Evolutionary conservation across 2,797 vertebrate genomes (phyloP).

Genomic region (Macroramphosus scolopax): DNA sequence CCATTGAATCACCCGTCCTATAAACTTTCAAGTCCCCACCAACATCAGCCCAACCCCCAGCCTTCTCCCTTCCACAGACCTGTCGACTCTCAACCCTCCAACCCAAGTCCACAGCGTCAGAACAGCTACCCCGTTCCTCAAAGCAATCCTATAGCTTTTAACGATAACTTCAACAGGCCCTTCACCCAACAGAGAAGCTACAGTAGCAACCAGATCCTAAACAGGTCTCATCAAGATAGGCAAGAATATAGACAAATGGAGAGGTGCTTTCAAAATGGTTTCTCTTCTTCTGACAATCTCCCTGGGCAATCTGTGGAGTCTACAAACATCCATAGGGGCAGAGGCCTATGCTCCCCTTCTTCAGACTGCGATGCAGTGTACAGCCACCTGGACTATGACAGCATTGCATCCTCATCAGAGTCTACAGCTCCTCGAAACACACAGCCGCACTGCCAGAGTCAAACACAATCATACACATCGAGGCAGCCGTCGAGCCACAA

Average conservation of each 20-base stretch:
- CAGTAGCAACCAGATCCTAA: slow-evolving; percentile 29
- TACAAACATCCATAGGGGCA: slow-evolving; percentile 39
- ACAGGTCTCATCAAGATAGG: slow-evolving; percentile 34
- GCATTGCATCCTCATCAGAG: slow-evolving; percentile 31
- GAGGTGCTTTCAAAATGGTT: slow-evolving; percentile 54
- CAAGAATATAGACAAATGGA: slow-evolving; percentile 28
- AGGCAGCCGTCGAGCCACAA: slow-evolving; percentile 37
- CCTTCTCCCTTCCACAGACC: slow-evolving; percentile 44
- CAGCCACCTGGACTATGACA: slow-evolving; percentile 48
- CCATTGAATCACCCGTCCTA: slow-evolving; percentile 41
- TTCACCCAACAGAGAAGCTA: slow-evolving; percentile 47
- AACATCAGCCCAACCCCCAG: slow-evolving; percentile 37
- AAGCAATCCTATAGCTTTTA: slow-evolving; percentile 36
- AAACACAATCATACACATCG: slow-evolving; percentile 31
- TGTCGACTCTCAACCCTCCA: slow-evolving; percentile 22
- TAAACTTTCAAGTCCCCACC: slow-evolving; percentile 35
- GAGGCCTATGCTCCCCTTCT: slow-evolving; percentile 42
- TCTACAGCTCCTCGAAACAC: slow-evolving; percentile 34
- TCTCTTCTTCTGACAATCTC: slow-evolving; percentile 54
- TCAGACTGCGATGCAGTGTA: slow-evolving; percentile 53
- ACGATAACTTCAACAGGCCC: slow-evolving; percentile 32
- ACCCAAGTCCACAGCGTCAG: slow-evolving; percentile 42
- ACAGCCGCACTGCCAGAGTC: slow-evolving; percentile 37
- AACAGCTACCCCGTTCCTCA: slow-evolving; percentile 50
- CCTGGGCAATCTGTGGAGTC: slow-evolving; percentile 28